Evolutionary conservation across 2,797 vertebrate genomes (phyloP), one percentile per base, ranked within the genome.

Genomic region (Myotis pilosus): DNA sequence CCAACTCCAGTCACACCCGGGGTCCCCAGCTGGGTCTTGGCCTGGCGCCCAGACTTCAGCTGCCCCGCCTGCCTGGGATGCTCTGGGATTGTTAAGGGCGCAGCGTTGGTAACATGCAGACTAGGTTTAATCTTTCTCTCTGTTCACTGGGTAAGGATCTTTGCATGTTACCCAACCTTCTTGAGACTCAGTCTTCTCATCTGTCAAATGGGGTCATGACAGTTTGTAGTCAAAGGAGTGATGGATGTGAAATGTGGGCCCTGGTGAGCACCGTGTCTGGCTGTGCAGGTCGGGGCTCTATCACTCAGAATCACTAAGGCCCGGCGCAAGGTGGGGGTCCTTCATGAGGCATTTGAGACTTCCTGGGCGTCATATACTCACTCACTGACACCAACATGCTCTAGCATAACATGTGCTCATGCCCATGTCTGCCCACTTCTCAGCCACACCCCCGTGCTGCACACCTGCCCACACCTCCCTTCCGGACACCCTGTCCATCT

Each of bases 331-430:
- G 41, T 25, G 41, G 16, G 30, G 28, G 41, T 25, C 0, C 41
- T 74, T 30, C 11, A 11, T 1, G 9, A 20, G 44, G 25, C 17
- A 3, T 44, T 19, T 44, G 2, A 47, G 72, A 49, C 3, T 1
- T 38, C 10, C 8, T 4, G 25, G 72, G 68, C 64, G 15, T 64
- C 22, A 38, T 4, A 33, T 2, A 5, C 44, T 53, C 10, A 41
- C 41, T 41, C 41, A 8, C 47, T 60, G 71, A 30, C n/a, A 47
- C 36, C 69, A 16, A 53, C 13, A 28, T 28, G 9, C 22, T 22
- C 57, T 0, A 0, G 33, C 30, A 5, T 22, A 23, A 7, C 19
- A 15, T 25, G 36, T 4, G 0, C 81, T 16, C 38, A 19, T 2
- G 3, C 15, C 13, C 62, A 44, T 30, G 23, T 1, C 12, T 11